phyloP scores from a whole-genome alignment of 2,113 vertebrate genomes.

The Tachysurus fulvidraco region DNA sequence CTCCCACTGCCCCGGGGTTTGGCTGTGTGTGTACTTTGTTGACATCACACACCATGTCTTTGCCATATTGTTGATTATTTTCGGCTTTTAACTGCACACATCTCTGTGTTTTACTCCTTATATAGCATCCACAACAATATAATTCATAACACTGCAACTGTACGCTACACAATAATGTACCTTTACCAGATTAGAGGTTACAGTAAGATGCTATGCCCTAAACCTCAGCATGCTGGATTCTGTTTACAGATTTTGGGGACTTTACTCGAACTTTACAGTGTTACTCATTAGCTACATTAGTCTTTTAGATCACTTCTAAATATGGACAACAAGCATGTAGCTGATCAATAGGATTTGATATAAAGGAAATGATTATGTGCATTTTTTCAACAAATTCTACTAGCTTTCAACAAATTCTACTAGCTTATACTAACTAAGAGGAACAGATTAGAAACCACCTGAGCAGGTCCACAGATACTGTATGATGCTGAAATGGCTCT shows the following conservation, averaged over 20 bases:
- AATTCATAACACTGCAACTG: neutral
- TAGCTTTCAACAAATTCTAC: no score
- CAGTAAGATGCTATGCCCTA: neutral
- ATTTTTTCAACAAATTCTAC: neutral
- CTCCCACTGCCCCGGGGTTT: no score
- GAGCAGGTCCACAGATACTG: neutral
- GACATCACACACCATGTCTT: no score
- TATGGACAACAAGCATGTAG: neutral
- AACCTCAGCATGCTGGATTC: neutral
- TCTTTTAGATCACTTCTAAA: neutral
- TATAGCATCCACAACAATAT: neutral
- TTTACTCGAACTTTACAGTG: neutral
- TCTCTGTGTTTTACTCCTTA: neutral
- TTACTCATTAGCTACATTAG: neutral
- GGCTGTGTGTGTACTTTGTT: no score
- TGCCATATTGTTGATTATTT: neutral
- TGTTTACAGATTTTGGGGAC: neutral
- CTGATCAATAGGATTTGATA: neutral
- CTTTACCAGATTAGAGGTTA: neutral
- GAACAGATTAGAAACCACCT: neutral
- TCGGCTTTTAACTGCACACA: neutral
- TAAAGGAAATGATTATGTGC: neutral
- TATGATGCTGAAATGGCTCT: neutral
- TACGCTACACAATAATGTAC: neutral
- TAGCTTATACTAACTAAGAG: neutral